These are phyloP conservation scores for Odontophorus gujanensis DNA, from an alignment of 2,113 vertebrate genomes.

Conservation along the genomic window DNA sequence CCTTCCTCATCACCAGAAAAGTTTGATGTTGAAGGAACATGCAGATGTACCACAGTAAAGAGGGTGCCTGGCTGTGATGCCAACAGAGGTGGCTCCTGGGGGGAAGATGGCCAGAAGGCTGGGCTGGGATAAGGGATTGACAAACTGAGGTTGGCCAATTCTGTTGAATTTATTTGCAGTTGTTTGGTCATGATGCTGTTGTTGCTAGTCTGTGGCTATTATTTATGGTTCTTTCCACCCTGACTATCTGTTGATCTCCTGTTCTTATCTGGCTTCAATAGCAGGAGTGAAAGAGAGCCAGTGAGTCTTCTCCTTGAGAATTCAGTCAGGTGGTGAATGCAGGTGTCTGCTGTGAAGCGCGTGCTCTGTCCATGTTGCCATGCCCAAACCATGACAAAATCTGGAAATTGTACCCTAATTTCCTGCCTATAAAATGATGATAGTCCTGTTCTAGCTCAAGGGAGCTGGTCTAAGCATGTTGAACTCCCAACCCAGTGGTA, in stretches of 20 bases:
- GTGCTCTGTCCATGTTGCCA: background rate
- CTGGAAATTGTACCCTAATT: background rate
- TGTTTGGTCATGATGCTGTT: background rate
- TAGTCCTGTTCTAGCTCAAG: background rate
- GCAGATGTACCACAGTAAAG: background rate
- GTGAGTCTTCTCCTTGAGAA: rapidly evolving
- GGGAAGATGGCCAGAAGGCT: background rate
- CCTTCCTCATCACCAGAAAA: background rate
- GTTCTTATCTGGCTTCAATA: background rate
- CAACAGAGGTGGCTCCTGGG: background rate
- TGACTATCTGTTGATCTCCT: background rate
- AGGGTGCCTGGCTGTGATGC: background rate
- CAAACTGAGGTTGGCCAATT: background rate
- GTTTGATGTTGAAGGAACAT: background rate
- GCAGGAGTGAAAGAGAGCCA: background rate
- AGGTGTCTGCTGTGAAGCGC: background rate
- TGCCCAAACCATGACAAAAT: background rate
- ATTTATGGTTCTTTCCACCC: background rate
- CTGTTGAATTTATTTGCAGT: background rate
- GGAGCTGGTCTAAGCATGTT: background rate
- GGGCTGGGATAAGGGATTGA: background rate
- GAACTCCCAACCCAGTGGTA: background rate
- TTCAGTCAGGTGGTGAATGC: background rate
- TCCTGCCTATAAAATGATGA: background rate
- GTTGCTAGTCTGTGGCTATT: background rate